Base-by-base conservation (phyloP, 92 coral and sea anemone species). In the Phenganax stokvisi region DNA sequence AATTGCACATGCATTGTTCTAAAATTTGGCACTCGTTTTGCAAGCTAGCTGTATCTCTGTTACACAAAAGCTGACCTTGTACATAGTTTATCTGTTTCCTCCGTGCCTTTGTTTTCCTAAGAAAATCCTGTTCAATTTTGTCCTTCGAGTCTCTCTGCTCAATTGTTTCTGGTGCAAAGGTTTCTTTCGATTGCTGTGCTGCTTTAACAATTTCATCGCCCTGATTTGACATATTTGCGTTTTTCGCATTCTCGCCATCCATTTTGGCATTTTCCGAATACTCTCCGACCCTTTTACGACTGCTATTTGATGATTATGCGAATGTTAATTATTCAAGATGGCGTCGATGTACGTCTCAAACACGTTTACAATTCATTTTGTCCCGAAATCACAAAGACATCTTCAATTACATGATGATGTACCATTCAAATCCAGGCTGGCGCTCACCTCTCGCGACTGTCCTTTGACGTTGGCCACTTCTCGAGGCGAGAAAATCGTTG, bases 11-110 rank as follows among this genome's bases (percentile, higher is more conserved):
- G 64, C 64, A 66, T 57, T 15, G 16, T 27, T 84, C 79, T 8
- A 84, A 54, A 2, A 17, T 56, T 77, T 65, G 83, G 76, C 87
- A 84, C 30, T 75, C 87, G 7, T 67, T 67, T n/a, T 64, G 57
- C 20, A 84, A 62, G 12, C 71, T 17, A 9, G 59, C 51, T 29
- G 77, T 67, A 16, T 84, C 84, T 62, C 74, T 52, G 37, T 57
- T 53, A 37, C 59, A 64, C 17, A 56, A 71, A n/a, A 84, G 66
- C 8, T 52, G 76, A 29, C 29, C 17, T 7, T 77, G 87, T 30
- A 84, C 30, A 5, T 17, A 17, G 74, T 84, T 84, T 6, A 56
- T 67, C 28, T 84, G 82, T 66, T 76, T 75, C 20, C 87, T 67
- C 87, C 87, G 77, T 66, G 69, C 58, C 75, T 74, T 77, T 8